Evolutionary conservation across 2,113 vertebrate genomes (phyloP).

Genomic region (Typhlomys cinereus): DNA sequence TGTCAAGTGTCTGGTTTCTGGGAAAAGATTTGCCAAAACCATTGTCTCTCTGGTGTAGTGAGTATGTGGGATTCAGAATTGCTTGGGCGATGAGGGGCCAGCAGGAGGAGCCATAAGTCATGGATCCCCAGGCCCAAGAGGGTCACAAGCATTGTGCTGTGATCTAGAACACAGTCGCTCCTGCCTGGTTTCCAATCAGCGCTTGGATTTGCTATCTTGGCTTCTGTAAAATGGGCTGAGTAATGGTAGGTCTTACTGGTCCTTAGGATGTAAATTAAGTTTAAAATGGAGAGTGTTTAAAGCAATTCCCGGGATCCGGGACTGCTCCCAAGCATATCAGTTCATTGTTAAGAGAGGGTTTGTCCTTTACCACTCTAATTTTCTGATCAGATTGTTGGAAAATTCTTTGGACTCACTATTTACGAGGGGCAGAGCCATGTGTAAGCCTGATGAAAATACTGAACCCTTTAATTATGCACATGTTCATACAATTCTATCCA

Average conservation of each 20-base stretch:
- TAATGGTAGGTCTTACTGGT: background rate
- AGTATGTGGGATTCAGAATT: background rate
- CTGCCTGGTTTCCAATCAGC: background rate
- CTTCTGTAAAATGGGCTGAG: constrained; percentile 39
- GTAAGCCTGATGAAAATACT: background rate
- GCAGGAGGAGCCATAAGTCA: background rate
- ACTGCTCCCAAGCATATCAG: background rate
- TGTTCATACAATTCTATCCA: background rate
- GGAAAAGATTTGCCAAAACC: constrained; percentile 24
- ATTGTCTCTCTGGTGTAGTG: background rate
- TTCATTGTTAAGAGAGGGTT: background rate
- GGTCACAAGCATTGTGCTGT: background rate
- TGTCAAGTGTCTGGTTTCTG: constrained; percentile 9
- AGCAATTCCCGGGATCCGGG: background rate
- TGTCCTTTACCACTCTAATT: background rate
- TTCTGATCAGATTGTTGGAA: background rate
- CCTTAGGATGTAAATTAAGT: background rate
- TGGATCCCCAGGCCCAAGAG: background rate
- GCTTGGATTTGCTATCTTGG: background rate
- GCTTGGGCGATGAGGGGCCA: background rate
- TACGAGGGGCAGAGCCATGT: background rate
- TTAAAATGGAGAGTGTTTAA: background rate
- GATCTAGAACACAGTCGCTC: background rate
- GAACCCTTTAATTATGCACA: background rate
- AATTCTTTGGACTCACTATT: background rate